phyloP scores from a whole-genome alignment of 2,888 invertebrate species.

The Dryobotodes eremita region DNA sequence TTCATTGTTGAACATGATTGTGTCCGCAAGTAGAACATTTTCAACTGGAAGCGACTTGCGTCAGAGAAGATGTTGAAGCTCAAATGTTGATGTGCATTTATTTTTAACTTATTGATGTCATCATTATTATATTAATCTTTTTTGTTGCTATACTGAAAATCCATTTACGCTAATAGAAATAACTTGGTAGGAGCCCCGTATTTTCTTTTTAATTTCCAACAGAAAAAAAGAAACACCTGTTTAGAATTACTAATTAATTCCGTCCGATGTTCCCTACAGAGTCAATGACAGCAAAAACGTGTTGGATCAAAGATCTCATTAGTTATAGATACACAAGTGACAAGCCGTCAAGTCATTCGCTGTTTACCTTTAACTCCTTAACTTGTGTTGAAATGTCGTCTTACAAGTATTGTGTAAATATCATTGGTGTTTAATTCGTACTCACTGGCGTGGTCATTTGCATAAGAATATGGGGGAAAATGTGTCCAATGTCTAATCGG shows the following conservation, averaged over 20 bases:
- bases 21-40: background rate
- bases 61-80: background rate
- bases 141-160: background rate
- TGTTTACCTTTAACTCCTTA: conserved; percentile 33
- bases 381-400: conserved; percentile 48
- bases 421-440: conserved; percentile 35
- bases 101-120: background rate
- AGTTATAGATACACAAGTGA: conserved; percentile 51
- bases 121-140: background rate
- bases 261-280: conserved; percentile 11
- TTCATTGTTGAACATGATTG: conserved; percentile 12
- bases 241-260: conserved; percentile 46
- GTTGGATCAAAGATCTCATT: conserved; percentile 64
- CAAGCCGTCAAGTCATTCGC: conserved; percentile 39
- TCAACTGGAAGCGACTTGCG: conserved; percentile 12
- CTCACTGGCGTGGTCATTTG: conserved; percentile 27
- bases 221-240: conserved; percentile 18
- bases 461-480: conserved; percentile 11
- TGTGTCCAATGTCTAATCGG: conserved; percentile 10
- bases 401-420: conserved; percentile 50
- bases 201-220: background rate
- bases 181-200: background rate
- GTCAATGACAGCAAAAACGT: conserved; percentile 49
- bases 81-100: background rate
- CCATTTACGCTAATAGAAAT: background rate